Percentiles rank a stretch among this genome's conserved stretches.
phyloP scores from a whole-genome alignment of 1,140 invertebrate species.

The Ostrea denselamellosa region DNA sequence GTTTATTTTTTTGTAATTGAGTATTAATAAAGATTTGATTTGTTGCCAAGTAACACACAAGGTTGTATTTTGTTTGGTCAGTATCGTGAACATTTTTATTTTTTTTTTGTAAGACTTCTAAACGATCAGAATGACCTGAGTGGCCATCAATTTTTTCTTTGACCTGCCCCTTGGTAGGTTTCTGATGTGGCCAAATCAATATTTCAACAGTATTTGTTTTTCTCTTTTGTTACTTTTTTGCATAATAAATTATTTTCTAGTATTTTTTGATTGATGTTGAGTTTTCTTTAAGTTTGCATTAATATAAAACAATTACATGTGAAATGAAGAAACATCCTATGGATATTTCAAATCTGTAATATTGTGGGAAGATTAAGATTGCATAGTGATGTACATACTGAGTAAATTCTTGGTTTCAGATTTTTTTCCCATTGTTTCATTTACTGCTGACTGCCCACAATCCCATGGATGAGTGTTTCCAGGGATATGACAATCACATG shows the following conservation, averaged over 20 bases:
- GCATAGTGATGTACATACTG: background rate
- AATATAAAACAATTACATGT: slow-evolving; percentile 19
- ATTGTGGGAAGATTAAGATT: background rate
- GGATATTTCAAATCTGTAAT: slow-evolving; percentile 7
- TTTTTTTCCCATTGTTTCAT: slow-evolving; percentile 24
- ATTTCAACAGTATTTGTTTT: slow-evolving; percentile 34
- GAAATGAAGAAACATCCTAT: slow-evolving; percentile 16
- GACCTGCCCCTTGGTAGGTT: background rate
- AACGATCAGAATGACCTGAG: background rate
- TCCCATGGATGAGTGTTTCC: slow-evolving; percentile 3
- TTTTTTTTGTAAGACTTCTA: background rate
- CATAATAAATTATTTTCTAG: slow-evolving; percentile 40
- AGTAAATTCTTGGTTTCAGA: slow-evolving; percentile 34
- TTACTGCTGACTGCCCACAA: slow-evolving; percentile 37
- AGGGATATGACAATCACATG: slow-evolving; percentile 33
- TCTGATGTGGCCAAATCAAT: slow-evolving; percentile 26
- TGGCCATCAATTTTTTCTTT: background rate
- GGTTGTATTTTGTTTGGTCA: slow-evolving; percentile 21
- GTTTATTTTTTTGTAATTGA: slow-evolving; percentile 31
- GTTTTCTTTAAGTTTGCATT: slow-evolving; percentile 37
- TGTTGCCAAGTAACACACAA: slow-evolving; percentile 26
- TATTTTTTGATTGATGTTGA: slow-evolving; percentile 35
- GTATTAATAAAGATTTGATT: slow-evolving; percentile 40
- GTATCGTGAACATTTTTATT: background rate
- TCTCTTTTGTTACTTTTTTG: slow-evolving; percentile 33